Base-by-base conservation (phyloP, 2,888 invertebrate species). In the Lycaena phlaeas region DNA sequence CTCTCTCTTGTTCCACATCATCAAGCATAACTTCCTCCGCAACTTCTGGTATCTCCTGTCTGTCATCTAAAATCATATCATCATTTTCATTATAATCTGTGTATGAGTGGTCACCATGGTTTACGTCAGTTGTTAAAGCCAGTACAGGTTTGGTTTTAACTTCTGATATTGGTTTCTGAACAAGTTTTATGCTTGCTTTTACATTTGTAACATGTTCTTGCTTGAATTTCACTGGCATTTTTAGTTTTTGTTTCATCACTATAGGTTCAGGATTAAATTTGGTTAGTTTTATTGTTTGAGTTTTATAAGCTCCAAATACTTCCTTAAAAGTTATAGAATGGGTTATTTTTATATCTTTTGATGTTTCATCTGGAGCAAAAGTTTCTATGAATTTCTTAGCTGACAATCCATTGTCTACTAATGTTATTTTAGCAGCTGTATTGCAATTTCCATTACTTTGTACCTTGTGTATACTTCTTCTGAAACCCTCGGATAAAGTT, bases 331-430 rank as follows among this genome's bases (percentile, higher is more conserved):
- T 54, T 0, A 74, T 50, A 0, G 43, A 48, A n/a, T 38, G 44
- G 0, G 43, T 43, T 15, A 51, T 36, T 2, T 31, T 28, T 0
- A 49, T 46, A n/a, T 56, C 60, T 1, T 50, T 44, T 0, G 31
- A 11, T 2, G 59, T 57, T 2, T 44, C 40, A 3, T 77, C 77
- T 0, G 82, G 82, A 0, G 58, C 65, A 34, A 82, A 82, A 14
- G 59, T 76, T 44, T 81, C 79, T 1, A 79, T 59, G 26, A 77
- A 82, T 5, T 76, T 78, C 37, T 68, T 65, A 0, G 70, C 81
- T 0, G 78, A 79, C 1, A 68, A 14, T 2, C 61, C 54, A 14
- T 43, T 40, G 1, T 59, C 54, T 0, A 67, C 47, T 0, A 53
- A 45, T 1, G 46, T 61, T 0, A 81, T 49, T 4, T 46, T 72